Evolutionary conservation across 2,113 vertebrate species (phyloP), one percentile per base, ranked within the genome.

Genomic region (Ammodramus savannarum): DNA sequence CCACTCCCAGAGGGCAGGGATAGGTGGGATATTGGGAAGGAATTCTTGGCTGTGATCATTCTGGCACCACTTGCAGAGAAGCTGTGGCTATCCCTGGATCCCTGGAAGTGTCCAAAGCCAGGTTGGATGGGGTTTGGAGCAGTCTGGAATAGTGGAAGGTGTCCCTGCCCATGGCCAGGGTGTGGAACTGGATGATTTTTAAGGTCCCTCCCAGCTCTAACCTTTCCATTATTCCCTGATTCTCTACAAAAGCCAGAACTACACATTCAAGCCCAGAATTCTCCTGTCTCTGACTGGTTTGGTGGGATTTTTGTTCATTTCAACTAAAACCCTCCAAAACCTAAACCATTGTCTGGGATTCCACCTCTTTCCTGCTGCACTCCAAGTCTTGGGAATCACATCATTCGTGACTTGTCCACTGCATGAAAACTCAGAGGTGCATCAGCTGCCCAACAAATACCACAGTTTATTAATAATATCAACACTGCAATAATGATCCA

Each of bases 31-130:
- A 15, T 16, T 34, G 23, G 46, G 13, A 43, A 52, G 27, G 6
- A 67, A 67, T 74, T 58, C 0, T 1, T 73, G 0, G 0, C n/a
- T 75, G 11, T 1, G 20, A 54, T 23, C n/a, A n/a, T n/a, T 8
- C 59, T 44, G 44, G n/a, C 13, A 46, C 6, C 46, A 52, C 9
- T 0, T 59, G 1, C 69, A 67, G 62, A 61, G 54, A 22, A 54
- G 62, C 25, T 82, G 29, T 34, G 61, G 38, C 16, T 46, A 54
- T 2, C 23, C 6, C 68, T 74, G 59, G 23, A 54, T 46, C 54
- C n/a, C 16, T 75, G n/a, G 44, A 5, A 68, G 29, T 68, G 46
- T 34, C 16, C 54, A 15, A 48, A 34, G 11, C 16, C n/a, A 67
- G 39, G 23, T 0, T 68, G 61, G 61, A 61, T 0, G 0, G 10